A percentile compares a stretch with the other conserved stretches of the same genome.
These are phyloP conservation scores for Acleris emargana DNA, from an alignment of 2,888 invertebrate genomes.

Conservation along the genomic window DNA sequence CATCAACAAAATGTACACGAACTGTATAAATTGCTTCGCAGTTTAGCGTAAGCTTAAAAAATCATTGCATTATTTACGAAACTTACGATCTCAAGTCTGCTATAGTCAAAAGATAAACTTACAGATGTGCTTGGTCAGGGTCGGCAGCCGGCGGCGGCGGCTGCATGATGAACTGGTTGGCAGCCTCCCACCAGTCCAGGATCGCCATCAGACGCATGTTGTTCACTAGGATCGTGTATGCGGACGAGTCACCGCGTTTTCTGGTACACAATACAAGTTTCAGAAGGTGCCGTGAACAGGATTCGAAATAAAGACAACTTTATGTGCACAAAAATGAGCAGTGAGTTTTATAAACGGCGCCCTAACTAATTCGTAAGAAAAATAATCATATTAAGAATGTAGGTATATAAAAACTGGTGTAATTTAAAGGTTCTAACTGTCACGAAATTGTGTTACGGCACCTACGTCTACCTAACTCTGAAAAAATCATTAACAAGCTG, in stretches of 20 bases:
- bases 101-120: constrained; percentile 31
- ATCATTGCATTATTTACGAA: too few relatives aligned
- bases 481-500: not conserved
- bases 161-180: constrained; percentile 90
- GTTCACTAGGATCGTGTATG: constrained; percentile 95
- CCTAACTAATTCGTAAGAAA: not conserved
- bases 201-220: constrained; percentile 97
- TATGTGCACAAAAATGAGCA: not conserved
- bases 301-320: not conserved
- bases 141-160: constrained; percentile 67
- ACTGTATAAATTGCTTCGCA: too few relatives aligned
- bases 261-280: constrained; percentile 58
- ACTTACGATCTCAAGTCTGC: too few relatives aligned
- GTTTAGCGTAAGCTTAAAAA: too few relatives aligned
- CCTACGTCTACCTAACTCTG: too few relatives aligned
- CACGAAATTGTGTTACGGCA: too few relatives aligned
- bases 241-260: constrained; percentile 86
- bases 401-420: too few relatives aligned
- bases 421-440: too few relatives aligned
- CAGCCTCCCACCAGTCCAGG: constrained; percentile 96
- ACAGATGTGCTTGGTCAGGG: constrained; percentile 59
- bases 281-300: not conserved
- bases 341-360: not conserved
- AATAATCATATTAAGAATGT: too few relatives aligned
- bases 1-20: too few relatives aligned